These are phyloP conservation scores for Epinotia brunnichana DNA, from an alignment of 2,888 invertebrate species.

Conservation along the genomic window DNA sequence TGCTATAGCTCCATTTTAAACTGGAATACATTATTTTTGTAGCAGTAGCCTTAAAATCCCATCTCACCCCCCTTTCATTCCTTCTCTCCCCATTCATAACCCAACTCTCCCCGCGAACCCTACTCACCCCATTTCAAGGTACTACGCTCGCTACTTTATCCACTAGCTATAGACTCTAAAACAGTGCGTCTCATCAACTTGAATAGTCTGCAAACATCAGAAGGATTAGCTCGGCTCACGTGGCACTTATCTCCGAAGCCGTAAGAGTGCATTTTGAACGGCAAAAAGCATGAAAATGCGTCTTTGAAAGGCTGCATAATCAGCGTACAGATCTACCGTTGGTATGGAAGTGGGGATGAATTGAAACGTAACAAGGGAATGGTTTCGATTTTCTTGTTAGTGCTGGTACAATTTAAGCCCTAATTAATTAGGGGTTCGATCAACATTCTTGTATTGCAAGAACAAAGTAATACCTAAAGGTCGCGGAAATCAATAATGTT, in stretches of 20 bases:
- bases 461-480: too few species aligned
- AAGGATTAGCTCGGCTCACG: constrained; percentile 30
- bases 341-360: not conserved
- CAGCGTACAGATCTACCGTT: not conserved
- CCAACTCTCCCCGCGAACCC: too few species aligned
- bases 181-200: constrained; percentile 37
- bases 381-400: not conserved
- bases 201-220: constrained; percentile 35
- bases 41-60: too few species aligned
- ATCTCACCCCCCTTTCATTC: too few species aligned
- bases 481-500: too few species aligned
- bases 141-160: not conserved
- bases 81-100: too few species aligned
- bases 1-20: too few species aligned
- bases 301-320: constrained; percentile 30
- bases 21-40: too few species aligned
- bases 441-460: too few species aligned
- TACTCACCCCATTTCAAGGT: too few species aligned
- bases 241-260: constrained; percentile 25
- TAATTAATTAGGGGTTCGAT: too few species aligned
- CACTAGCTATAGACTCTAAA: constrained; percentile 9
- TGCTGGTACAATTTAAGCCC: not conserved
- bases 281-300: constrained; percentile 22
- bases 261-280: constrained; percentile 22
- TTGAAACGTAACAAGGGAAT: constrained; percentile 2